These are phyloP conservation scores for Myotis brandtii DNA, from an alignment of 2,113 vertebrate genomes.

Conservation along the genomic window DNA sequence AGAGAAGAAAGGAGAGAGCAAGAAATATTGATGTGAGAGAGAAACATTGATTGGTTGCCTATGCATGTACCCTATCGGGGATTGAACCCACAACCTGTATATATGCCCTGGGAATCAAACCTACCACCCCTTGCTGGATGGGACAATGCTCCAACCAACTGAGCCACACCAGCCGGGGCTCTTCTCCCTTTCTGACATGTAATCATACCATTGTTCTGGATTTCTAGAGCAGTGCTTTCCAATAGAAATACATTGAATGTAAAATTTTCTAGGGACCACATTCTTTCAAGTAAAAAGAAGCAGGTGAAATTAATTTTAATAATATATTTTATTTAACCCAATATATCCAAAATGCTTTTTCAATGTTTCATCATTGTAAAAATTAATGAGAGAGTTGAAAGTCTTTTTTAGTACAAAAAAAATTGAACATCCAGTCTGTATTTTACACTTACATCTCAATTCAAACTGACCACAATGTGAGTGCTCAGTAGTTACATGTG, in stretches of 20 bases:
- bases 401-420: not conserved
- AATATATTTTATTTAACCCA: not conserved
- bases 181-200: not conserved
- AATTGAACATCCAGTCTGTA: not conserved
- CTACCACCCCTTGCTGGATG: no score
- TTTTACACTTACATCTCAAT: not conserved
- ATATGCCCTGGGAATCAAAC: no score
- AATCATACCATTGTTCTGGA: not conserved
- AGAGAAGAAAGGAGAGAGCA: no score
- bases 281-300: conserved; percentile 12
- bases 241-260: not conserved
- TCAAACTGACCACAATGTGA: not conserved
- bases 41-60: no score
- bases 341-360: not conserved
- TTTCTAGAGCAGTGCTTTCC: not conserved
- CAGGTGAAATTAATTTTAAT: not conserved
- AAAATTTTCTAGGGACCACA: not conserved
- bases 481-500: no score
- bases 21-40: no score
- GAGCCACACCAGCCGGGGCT: not conserved
- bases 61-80: no score
- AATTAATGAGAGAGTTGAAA: not conserved
- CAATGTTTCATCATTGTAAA: not conserved
- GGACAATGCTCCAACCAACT: no score
- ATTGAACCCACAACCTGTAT: no score